Conservation (phyloP, 1,140 invertebrate species). For the Platyscapa corneri region DNA sequence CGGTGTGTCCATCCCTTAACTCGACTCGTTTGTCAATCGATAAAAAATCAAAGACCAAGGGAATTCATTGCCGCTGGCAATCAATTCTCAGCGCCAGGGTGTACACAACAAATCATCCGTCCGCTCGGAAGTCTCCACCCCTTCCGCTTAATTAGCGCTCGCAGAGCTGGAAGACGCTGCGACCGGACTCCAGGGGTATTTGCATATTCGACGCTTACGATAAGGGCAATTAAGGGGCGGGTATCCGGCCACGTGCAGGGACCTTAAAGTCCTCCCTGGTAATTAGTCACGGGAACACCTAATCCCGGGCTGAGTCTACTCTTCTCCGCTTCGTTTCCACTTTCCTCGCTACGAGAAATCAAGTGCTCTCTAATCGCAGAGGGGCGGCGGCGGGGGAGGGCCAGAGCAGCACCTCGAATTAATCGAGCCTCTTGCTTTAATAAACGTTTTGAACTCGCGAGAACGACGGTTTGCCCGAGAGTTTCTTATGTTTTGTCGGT, state of each 20-base stretch:
- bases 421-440: too few species aligned
- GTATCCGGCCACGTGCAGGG: not conserved
- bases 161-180: not conserved
- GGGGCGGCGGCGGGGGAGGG: too few species aligned
- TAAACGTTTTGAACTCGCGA: too few species aligned
- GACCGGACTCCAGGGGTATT: not conserved
- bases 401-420: too few species aligned
- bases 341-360: not conserved
- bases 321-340: not conserved
- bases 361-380: too few species aligned
- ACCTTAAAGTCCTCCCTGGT: not conserved
- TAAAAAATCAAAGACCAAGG: not conserved
- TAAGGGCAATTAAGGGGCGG: conserved; percentile 31
- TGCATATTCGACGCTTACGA: conserved; percentile 17
- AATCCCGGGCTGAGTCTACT: not conserved
- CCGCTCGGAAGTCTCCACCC: not conserved
- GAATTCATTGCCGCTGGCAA: too few species aligned
- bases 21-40: not conserved
- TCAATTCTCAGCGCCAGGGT: not conserved
- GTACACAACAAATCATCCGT: not conserved
- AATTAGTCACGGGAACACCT: conserved; percentile 12
- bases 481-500: too few species aligned
- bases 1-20: not conserved
- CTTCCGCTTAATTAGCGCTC: conserved; percentile 10
- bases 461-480: too few species aligned